Base-by-base conservation (phyloP, 2,113 vertebrate species). In the Donacobius atricapilla region DNA sequence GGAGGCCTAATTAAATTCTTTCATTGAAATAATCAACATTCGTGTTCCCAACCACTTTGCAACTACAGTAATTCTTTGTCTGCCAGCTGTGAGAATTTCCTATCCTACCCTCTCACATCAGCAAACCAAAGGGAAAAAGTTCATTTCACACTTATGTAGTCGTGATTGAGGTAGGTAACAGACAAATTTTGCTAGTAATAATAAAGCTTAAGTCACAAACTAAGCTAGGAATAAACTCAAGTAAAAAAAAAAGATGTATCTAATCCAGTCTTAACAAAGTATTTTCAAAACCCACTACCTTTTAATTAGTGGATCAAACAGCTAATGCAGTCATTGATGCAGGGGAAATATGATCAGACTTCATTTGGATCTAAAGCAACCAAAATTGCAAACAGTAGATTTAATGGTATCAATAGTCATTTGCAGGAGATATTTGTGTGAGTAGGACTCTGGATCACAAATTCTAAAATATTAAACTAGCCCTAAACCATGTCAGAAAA, bases 71-170 rank as follows among this genome's bases (percentile, higher is more conserved):
- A 95, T 97, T 97, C 97, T 98, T 98, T 98, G 97, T 98, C 81
- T 96, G 71, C 93, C 97, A 98, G 97, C 98, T 98, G 98, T 98
- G 97, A 98, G 98, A 98, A 98, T 97, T 97, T 98, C 96, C 90
- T 97, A 97, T 86, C 96, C 93, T 96, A 90, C 83, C 64, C 87
- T 97, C 96, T 97, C 96, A 96, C 97, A 98, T 94, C 96, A 97
- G 93, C 87, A 96, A 97, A 97, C 57, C 45, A 47, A 78, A 92
- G 94, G 94, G 76, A 76, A 92, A 97, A 97, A 94, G 94, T 96
- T 97, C 97, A 96, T 97, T 98, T 96, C 95, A 92, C 89, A 81
- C 54, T 91, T 72, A 75, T 86, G 75, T 87, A 96, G 95, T 97
- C 86, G 72, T 96, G 87, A 83, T 28, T 93, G 86, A 93, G 69